Evolutionary conservation across 2,888 invertebrate species (phyloP), one percentile per base, ranked within the genome.

Genomic region (Rhogogaster chlorosoma): DNA sequence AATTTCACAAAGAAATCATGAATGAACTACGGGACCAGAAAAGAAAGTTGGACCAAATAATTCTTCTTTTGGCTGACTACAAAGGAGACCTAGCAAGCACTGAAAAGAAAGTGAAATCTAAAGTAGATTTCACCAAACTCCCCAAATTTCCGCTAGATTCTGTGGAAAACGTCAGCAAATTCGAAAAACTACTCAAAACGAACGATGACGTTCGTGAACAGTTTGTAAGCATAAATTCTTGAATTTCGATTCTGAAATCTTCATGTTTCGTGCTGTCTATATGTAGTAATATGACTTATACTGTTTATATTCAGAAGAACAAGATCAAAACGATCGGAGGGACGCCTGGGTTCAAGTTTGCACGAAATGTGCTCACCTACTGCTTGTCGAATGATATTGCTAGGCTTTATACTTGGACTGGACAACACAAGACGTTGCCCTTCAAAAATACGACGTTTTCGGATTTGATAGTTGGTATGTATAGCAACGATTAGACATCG

Each of bases 51-150:
- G 38, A 71, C 15, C 71, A 18, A 6, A 71, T 71, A 71, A 71
- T 71, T 71, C 71, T 4, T 71, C 71, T 71, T 36, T 71, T 71
- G 71, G 6, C 36, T 36, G 71, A 36, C 71, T 10, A 36, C 71
- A 71, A 71, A 12, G 12, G 71, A 71, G 36, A 32, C 71, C 71
- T 71, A 71, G 18, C n/a, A 32, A 36, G 12, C 10, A 71, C n/a
- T 71, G 71, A 36, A 36, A 71, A 71, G 38, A 71, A 71, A 71
- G 71, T 71, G 18, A 38, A 71, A 71, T 71, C 71, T 36, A 71
- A 32, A 71, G 71, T 71, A 71, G 71, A 71, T 71, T 71, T 38
- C 38, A 32, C 71, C 38, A 71, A 71, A 71, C 32, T 71, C 36
- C 61, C 61, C 0, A 64, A 64, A 64, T 64, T 64, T 64, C 61